Evolutionary conservation across 2,113 vertebrate species (phyloP), one percentile per base, ranked within the genome.

Genomic region (Stegostoma tigrinum): DNA sequence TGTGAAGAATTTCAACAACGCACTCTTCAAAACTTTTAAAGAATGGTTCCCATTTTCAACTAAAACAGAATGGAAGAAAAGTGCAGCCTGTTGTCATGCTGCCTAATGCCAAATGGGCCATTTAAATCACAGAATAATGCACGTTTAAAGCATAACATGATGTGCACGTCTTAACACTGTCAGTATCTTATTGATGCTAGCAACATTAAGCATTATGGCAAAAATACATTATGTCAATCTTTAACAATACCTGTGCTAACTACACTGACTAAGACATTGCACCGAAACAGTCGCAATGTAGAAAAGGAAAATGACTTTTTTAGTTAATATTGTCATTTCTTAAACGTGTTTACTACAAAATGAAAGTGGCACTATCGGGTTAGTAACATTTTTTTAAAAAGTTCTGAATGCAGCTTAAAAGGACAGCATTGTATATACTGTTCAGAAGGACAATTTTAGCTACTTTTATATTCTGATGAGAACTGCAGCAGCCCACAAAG

Each of bases 261-360:
- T 30, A 67, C 30, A 38, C 38, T 94, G 48, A 94, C 23, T 30
- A 67, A 19, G 93, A 42, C 61, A 91, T 52, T 30, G 10, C 14
- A 64, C 64, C 64, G 68, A 89, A 89, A 68, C 27, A 87, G n/a
- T 14, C 34, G 4, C 64, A 68, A 94, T 94, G 64, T 66, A 27
- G 30, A 67, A 68, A 67, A 67, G 61, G 30, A 94, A 87, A 55
- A 30, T 61, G 12, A 89, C 55, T 14, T 90, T 61, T 42, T 94
- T 38, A 24, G 42, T 42, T 94, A 94, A 94, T 12, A 94, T 23
- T 68, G 17, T 93, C 14, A 94, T 94, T 94, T 94, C 91, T n/a
- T 38, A 70, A 38, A 94, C 24, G 34, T 45, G n/a, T 42, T 45
- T 89, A 48, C 8, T 55, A 61, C 34, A 61, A 89, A 89, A 89